These are phyloP conservation scores for Thaumatotibia leucotreta DNA, from an alignment of 1,140 invertebrate species.

Conservation along the genomic window DNA sequence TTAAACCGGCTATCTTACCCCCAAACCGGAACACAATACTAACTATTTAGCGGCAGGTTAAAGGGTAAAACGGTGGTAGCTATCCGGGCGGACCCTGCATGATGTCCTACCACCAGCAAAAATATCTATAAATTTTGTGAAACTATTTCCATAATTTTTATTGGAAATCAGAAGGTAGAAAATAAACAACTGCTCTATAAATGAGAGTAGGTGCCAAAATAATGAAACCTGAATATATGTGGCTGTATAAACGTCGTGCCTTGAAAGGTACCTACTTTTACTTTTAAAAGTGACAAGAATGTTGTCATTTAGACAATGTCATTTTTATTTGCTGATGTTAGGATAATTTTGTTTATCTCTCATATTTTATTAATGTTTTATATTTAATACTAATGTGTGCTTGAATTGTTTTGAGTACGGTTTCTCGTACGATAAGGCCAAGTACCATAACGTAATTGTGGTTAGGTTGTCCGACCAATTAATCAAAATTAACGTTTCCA, in stretches of 20 bases:
- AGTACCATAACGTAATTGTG: not conserved
- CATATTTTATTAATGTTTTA: not conserved
- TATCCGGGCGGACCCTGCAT: too few relatives aligned
- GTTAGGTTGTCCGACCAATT: not conserved
- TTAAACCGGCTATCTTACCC: too few relatives aligned
- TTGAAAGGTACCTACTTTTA: too few relatives aligned
- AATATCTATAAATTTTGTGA: too few relatives aligned
- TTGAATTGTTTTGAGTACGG: not conserved
- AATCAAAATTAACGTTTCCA: constrained; percentile 10
- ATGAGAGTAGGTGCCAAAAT: too few relatives aligned
- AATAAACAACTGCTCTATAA: too few relatives aligned
- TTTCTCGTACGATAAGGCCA: not conserved
- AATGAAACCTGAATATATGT: not conserved
- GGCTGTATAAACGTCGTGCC: not conserved
- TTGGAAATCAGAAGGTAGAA: too few relatives aligned
- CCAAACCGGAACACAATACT: too few relatives aligned
- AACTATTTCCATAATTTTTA: too few relatives aligned
- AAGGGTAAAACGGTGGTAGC: too few relatives aligned
- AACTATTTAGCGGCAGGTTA: too few relatives aligned
- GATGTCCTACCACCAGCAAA: too few relatives aligned
- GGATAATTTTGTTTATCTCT: not conserved
- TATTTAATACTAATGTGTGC: not conserved
- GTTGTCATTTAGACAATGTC: not conserved
- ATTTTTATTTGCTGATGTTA: not conserved
- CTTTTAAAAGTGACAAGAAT: not conserved